phyloP scores from a whole-genome alignment of 1,140 invertebrate genomes.

The Achatina immaculata region DNA sequence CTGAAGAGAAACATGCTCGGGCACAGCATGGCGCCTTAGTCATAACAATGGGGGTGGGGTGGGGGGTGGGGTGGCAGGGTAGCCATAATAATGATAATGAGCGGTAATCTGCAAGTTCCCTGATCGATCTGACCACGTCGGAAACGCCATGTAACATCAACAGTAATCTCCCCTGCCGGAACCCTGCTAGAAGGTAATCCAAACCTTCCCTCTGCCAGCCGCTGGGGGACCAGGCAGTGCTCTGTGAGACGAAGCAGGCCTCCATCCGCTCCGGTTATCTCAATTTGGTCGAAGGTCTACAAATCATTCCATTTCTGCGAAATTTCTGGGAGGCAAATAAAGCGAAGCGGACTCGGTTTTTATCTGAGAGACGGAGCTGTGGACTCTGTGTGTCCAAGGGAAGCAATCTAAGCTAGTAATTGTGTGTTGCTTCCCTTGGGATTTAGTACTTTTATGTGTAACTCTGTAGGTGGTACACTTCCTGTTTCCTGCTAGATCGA shows the following conservation, averaged over 20 bases:
- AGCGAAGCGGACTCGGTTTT: slow-evolving; percentile 25
- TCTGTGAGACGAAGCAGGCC: slow-evolving; percentile 26
- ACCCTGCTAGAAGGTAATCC: background rate
- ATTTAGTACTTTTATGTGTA: background rate
- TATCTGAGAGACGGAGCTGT: too few species aligned
- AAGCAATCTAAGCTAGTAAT: background rate
- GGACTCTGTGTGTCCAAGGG: background rate
- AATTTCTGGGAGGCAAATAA: slow-evolving; percentile 19
- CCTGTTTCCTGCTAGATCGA: background rate
- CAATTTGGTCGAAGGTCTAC: background rate
- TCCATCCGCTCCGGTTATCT: background rate
- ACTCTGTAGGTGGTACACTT: background rate
- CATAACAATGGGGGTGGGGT: too few species aligned
- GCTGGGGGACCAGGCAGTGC: background rate
- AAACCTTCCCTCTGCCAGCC: slow-evolving; percentile 13
- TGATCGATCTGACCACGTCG: slow-evolving; percentile 13
- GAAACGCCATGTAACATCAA: slow-evolving; percentile 31
- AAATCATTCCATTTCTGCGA: slow-evolving; percentile 33
- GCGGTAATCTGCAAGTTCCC: slow-evolving; percentile 27
- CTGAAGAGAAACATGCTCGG: too few species aligned
- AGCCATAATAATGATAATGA: slow-evolving; percentile 14
- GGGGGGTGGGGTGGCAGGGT: too few species aligned
- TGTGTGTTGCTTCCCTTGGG: background rate
- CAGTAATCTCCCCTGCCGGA: slow-evolving; percentile 27
- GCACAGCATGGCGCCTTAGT: too few species aligned